These are phyloP conservation scores for Scaptomyza polygonia DNA, from an alignment of 2,888 invertebrate genomes.

Conservation along the genomic window DNA sequence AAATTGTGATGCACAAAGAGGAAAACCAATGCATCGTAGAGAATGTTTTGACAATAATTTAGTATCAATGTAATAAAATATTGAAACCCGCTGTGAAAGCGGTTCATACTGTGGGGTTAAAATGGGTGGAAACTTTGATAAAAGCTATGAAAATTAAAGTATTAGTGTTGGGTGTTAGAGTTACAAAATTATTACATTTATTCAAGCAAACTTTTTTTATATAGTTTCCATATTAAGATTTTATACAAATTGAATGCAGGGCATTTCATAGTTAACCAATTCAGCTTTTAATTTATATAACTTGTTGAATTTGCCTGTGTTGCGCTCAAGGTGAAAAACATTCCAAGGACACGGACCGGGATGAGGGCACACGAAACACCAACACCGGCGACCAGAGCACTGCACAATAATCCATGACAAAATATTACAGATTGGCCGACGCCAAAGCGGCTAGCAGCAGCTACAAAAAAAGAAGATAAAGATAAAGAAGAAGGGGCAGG, in stretches of 20 bases:
- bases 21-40: background rate
- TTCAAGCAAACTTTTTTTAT: too few species aligned
- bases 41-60: too few species aligned
- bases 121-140: too few species aligned
- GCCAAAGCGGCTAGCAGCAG: slow-evolving; percentile 27
- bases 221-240: too few species aligned
- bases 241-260: background rate
- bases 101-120: too few species aligned
- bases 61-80: too few species aligned
- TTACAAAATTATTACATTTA: too few species aligned
- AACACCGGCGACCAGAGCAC: slow-evolving; percentile 16
- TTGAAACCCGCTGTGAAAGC: too few species aligned
- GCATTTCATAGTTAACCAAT: slow-evolving; percentile 14
- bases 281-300: slow-evolving; percentile 3
- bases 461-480: slow-evolving; percentile 1
- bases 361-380: slow-evolving; percentile 14
- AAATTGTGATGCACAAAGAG: background rate
- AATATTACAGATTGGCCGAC: slow-evolving; percentile 70
- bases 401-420: slow-evolving; percentile 66
- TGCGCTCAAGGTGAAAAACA: slow-evolving; percentile 54
- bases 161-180: too few species aligned
- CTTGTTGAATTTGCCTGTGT: slow-evolving; percentile 63
- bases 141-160: too few species aligned
- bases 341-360: slow-evolving; percentile 51
- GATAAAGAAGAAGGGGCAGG: slow-evolving; percentile 8